These are phyloP conservation scores for Nomada fucata DNA, from an alignment of 2,888 invertebrate genomes.

Conservation along the genomic window DNA sequence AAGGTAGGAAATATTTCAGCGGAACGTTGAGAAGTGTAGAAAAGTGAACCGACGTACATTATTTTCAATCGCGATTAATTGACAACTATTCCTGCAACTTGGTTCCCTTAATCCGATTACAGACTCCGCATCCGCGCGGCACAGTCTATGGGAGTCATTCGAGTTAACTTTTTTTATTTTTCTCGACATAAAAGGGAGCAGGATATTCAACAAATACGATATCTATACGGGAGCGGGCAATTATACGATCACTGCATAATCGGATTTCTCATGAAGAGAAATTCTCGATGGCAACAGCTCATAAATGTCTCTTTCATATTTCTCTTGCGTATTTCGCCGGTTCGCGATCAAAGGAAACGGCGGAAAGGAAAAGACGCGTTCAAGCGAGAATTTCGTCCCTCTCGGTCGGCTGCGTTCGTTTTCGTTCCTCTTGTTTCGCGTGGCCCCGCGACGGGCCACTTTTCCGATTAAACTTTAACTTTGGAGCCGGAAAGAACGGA, in stretches of 20 bases:
- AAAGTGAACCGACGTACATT: too few relatives aligned
- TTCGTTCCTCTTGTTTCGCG: constrained; percentile 39
- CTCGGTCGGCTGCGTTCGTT: constrained; percentile 10
- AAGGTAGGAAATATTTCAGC: too few relatives aligned
- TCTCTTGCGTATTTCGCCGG: constrained; percentile 1
- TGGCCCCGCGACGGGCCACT: constrained; percentile 62
- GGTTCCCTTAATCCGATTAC: too few relatives aligned
- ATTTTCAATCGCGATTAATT: too few relatives aligned
- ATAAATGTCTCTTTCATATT: constrained; percentile 10
- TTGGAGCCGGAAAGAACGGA: constrained; percentile 30
- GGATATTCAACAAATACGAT: too few relatives aligned
- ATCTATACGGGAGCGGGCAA: neutral
- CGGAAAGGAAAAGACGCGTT: constrained; percentile 18
- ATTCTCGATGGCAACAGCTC: constrained; percentile 4
- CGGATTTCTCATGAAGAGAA: neutral
- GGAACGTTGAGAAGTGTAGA: too few relatives aligned
- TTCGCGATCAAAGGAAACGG: constrained; percentile 21
- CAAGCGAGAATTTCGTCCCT: constrained; percentile 13
- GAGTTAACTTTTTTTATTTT: too few relatives aligned
- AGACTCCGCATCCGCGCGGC: too few relatives aligned
- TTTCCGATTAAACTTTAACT: constrained; percentile 68
- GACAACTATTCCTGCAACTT: too few relatives aligned
- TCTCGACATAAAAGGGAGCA: too few relatives aligned
- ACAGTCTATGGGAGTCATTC: too few relatives aligned
- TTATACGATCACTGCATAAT: neutral